Percentiles rank a stretch among this genome's conserved stretches.
phyloP scores from a whole-genome alignment of 2,797 vertebrate genomes.

The Diceros bicornis region DNA sequence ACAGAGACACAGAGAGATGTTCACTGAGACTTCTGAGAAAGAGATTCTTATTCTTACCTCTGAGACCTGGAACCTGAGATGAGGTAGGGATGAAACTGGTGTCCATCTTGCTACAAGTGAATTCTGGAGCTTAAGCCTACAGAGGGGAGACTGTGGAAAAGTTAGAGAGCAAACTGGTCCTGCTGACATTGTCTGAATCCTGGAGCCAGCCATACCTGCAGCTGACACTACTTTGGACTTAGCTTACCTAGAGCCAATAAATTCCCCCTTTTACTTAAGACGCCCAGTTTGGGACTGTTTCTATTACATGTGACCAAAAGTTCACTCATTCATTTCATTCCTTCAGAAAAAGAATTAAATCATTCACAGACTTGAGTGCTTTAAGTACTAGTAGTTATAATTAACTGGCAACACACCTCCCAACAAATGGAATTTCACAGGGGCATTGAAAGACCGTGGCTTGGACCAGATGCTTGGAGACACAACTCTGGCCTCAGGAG shows the following conservation, averaged over 20 bases:
- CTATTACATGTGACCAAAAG: background rate
- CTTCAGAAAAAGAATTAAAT: background rate
- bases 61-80: background rate
- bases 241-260: background rate
- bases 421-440: background rate
- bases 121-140: background rate
- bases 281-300: background rate
- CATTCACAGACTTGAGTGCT: background rate
- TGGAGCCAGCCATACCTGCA: background rate
- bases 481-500: background rate
- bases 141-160: background rate
- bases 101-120: rapidly evolving
- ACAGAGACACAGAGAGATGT: background rate
- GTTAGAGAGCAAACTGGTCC: background rate
- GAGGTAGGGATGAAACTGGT: background rate
- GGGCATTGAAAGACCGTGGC: background rate
- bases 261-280: background rate
- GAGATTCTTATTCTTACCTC: background rate
- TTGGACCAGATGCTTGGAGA: background rate
- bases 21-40: background rate
- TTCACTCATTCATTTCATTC: background rate
- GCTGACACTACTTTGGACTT: background rate
- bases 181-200: background rate
- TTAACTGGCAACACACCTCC: background rate
- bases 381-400: background rate